Evolutionary conservation across 2,113 vertebrate species (phyloP), one percentile per base, ranked within the genome.

Genomic region (Eidolon helvum): DNA sequence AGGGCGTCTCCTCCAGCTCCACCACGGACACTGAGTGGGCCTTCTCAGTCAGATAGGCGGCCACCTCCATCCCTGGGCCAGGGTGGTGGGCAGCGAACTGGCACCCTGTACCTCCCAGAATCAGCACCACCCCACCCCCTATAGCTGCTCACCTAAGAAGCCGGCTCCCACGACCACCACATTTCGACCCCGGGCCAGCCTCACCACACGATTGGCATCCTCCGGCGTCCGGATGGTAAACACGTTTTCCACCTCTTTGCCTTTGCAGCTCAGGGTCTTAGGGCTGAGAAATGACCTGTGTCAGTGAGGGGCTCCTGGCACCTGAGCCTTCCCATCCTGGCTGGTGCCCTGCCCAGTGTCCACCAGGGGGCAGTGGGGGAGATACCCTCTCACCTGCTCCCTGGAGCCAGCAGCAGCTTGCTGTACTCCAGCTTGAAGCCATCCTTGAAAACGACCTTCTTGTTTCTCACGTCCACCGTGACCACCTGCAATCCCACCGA

Each of bases 21-120:
- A 99, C 99, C 98, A 99, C 94, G 0, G 99, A 99, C 96, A 99
- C 99, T 0, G 99, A 99, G 96, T 99, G 99, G 57, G 99, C 99
- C 96, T 99, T 99, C 97, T 99, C 99, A 0, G 99, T 98, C 0
- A 99, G 99, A 66, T 99, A 99, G 77, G 99, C 99, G 0, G 99
- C 99, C 94, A 99, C 99, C 97, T 99, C 99, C 99, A 99, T 99
- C 85, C 99, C 99, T 99, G 97, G 77, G 82, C 96, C 18, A 11
- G 45, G 83, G 63, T 65, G 68, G 30, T 5, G 59, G 35, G 50
- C 0, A 0, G 65, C 5, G 1, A 59, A 57, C 57, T 92, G 85
- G 35, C 57, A 92, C 45, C 59, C 24, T 33, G 71, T 9, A 7
- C n/a, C 63, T 16, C 11, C 59, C 40, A 19, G 43, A 40, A 19